Base-by-base conservation (phyloP, 2,113 vertebrate genomes). In the Podarcis cretensis region DNA sequence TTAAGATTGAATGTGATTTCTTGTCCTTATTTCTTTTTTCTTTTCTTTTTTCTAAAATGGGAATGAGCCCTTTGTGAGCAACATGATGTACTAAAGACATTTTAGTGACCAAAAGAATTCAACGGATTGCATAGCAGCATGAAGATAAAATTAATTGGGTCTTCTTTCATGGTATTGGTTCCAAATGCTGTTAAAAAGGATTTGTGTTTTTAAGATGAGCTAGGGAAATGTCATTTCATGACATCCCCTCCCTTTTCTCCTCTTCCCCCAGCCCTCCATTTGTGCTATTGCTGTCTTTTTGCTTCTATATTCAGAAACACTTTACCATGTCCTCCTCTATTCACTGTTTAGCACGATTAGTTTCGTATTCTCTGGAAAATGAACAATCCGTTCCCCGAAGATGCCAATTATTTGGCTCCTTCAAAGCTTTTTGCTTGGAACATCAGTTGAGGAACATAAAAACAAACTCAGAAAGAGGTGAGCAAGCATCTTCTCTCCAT, bases 331-430 rank as follows among this genome's bases (percentile, higher is more conserved):
- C 92, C 94, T 90, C 87, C 93, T 95, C 92, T 95, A 97, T 90
- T 97, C 95, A 94, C 89, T 85, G 90, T 93, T 90, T 89, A 92
- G 93, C 93, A 94, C 91, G 96, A 94, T 91, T 94, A 91, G 90
- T 96, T 98, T 96, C 97, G 97, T 97, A 98, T 97, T 98, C 90
- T 97, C 95, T 97, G 96, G 93, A 89, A 92, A 94, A 95, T 95
- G 94, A 97, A 97, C 96, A 97, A 96, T 97, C 90, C 12, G 0
- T 87, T 93, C 92, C 91, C 92, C 90, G 91, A 96, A 95, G 93
- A 94, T 95, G 94, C 87, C 91, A 95, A 95, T 95, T 95, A 91
- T 90, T 85, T 0, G 0, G 78, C 84, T 91, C 75, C 66, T 80
- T 95, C 90, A 93, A 83, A 94, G 83, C 88, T 81, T 92, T 21